Evolutionary conservation across 2,113 vertebrate species (phyloP).

Genomic region (Galeopterus variegatus): DNA sequence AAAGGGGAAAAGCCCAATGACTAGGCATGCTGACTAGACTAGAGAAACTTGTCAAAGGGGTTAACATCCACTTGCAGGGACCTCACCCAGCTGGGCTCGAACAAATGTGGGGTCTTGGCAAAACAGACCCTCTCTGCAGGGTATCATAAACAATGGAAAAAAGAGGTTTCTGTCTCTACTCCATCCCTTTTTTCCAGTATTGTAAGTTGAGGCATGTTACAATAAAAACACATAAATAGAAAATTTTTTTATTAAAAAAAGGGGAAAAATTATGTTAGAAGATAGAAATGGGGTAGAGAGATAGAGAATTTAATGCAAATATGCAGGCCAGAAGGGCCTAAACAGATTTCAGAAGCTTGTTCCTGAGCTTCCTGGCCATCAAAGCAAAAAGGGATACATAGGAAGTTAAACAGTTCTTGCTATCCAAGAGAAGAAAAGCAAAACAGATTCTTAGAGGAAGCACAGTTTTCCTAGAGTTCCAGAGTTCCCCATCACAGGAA

Average conservation of each 20-base stretch:
- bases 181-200: no score
- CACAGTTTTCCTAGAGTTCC: background rate
- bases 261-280: background rate
- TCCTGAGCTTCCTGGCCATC: background rate
- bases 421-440: background rate
- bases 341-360: conserved; percentile 8
- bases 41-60: background rate
- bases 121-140: background rate
- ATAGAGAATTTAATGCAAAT: conserved; percentile 33
- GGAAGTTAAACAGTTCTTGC: background rate
- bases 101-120: background rate
- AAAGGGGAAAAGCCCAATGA: conserved; percentile 50
- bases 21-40: background rate
- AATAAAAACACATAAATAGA: background rate
- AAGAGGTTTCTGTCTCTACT: background rate
- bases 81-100: fast-evolving
- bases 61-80: background rate
- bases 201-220: background rate
- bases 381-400: background rate
- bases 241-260: conserved; percentile 15
- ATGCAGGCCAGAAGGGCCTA: background rate
- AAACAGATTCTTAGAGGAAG: background rate
- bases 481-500: background rate
- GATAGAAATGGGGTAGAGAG: background rate
- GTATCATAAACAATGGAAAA: background rate